Evolutionary conservation across 92 coral and sea anemone genomes (phyloP).

Genomic region (Diadumene lineata): DNA sequence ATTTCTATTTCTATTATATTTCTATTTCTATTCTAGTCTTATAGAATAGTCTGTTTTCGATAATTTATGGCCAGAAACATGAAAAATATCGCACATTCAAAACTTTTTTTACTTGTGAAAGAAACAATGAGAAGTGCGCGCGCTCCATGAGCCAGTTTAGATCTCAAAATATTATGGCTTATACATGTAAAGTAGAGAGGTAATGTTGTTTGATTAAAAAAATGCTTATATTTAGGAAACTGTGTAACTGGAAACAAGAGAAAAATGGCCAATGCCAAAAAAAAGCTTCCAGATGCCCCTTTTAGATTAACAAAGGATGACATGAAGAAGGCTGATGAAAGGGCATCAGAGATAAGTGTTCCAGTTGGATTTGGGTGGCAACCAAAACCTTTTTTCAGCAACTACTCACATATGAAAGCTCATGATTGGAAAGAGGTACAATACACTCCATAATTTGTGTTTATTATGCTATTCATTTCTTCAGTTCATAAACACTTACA

Average conservation of each 20-base stretch:
- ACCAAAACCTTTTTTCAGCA: conserved; percentile 40
- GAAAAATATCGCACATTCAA: no score
- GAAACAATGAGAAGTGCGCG: no score
- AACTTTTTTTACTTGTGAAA: no score
- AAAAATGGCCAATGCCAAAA: conserved; percentile 16
- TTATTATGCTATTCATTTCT: no score
- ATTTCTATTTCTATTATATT: no score
- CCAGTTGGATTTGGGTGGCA: conserved; percentile 61
- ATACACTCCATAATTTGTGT: neutral
- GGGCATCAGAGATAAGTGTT: conserved; percentile 38
- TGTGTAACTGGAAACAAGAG: conserved; percentile 17
- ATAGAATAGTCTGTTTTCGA: no score
- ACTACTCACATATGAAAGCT: conserved; percentile 46
- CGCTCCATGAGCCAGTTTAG: neutral
- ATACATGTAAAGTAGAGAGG: neutral
- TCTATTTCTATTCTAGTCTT: no score
- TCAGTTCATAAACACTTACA: no score
- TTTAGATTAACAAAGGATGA: conserved; percentile 24
- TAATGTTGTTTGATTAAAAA: neutral
- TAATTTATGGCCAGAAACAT: no score
- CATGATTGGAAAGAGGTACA: conserved; percentile 63
- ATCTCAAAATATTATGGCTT: neutral
- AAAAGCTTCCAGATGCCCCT: conserved; percentile 24
- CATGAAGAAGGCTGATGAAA: conserved; percentile 32
- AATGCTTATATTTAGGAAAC: neutral